phyloP scores from a whole-genome alignment of 2,113 vertebrate genomes.

The Dasyurus viverrinus region DNA sequence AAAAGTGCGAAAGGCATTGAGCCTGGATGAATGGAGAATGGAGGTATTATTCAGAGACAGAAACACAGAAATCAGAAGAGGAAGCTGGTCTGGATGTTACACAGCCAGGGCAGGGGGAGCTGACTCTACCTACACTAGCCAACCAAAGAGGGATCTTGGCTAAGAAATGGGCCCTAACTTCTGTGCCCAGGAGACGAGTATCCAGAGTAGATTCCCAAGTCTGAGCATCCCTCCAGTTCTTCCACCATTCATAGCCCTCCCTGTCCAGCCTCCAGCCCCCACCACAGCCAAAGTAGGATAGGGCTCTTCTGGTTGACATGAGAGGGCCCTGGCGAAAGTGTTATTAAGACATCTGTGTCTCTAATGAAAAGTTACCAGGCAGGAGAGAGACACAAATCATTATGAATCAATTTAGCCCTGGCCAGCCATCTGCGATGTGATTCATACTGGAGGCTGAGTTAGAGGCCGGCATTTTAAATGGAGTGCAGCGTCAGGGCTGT shows the following conservation, averaged over 20 bases:
- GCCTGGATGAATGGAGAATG: not conserved
- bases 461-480: constrained; percentile 56
- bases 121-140: not conserved
- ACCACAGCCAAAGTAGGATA: not conserved
- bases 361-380: constrained; percentile 82
- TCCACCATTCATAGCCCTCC: not conserved
- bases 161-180: too few relatives aligned
- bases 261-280: not conserved
- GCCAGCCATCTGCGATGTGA: constrained; percentile 65
- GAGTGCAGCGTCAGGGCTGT: not conserved
- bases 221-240: not conserved
- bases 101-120: not conserved
- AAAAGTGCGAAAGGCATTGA: too few relatives aligned
- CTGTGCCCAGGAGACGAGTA: not conserved
- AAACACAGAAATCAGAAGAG: not conserved
- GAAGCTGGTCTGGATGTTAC: not conserved
- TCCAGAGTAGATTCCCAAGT: not conserved
- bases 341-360: constrained; percentile 81
- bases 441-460: constrained; percentile 52
- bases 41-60: not conserved
- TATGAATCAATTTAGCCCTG: constrained; percentile 82
- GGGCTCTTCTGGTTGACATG: constrained; percentile 45
- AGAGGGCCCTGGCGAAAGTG: constrained; percentile 65
- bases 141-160: not conserved
- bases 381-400: constrained; percentile 82